Conservation (phyloP, 2,888 invertebrate genomes). For the Syritta pipiens region DNA sequence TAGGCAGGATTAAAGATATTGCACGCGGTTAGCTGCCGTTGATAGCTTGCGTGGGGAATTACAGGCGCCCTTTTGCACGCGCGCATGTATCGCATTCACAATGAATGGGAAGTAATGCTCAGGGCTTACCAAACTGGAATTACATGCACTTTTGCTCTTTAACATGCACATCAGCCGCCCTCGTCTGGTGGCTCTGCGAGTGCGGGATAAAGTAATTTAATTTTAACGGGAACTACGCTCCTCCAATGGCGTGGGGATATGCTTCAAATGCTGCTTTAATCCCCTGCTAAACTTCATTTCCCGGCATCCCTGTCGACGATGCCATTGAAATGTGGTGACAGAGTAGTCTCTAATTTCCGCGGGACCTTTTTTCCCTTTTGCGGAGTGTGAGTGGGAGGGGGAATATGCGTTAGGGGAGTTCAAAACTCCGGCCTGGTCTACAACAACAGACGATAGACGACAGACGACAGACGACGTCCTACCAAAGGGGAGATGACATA, state of each 20-base stretch:
- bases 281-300: slow-evolving; percentile 1
- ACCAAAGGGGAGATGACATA: slow-evolving; percentile 19
- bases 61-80: slow-evolving; percentile 9
- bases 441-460: slow-evolving; percentile 18
- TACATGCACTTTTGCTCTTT: slow-evolving; percentile 64
- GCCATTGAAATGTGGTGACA: slow-evolving; percentile 57
- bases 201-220: slow-evolving; percentile 62
- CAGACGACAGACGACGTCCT: not conserved
- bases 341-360: slow-evolving; percentile 63
- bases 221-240: slow-evolving; percentile 30
- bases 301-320: not conserved
- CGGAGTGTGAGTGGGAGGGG: not conserved
- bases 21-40: slow-evolving; percentile 23
- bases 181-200: slow-evolving; percentile 23
- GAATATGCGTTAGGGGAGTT: slow-evolving; percentile 24
- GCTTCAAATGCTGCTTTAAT: slow-evolving; percentile 42
- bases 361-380: no score
- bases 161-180: slow-evolving; percentile 53
- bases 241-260: not conserved
- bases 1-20: slow-evolving; percentile 40
- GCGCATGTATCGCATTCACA: slow-evolving; percentile 30
- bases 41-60: slow-evolving; percentile 29
- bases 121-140: slow-evolving; percentile 40
- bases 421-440: not conserved
- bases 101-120: slow-evolving; percentile 38